Base-by-base conservation (phyloP, 1,140 invertebrate species). In the Leptestheria dahalacensis region DNA sequence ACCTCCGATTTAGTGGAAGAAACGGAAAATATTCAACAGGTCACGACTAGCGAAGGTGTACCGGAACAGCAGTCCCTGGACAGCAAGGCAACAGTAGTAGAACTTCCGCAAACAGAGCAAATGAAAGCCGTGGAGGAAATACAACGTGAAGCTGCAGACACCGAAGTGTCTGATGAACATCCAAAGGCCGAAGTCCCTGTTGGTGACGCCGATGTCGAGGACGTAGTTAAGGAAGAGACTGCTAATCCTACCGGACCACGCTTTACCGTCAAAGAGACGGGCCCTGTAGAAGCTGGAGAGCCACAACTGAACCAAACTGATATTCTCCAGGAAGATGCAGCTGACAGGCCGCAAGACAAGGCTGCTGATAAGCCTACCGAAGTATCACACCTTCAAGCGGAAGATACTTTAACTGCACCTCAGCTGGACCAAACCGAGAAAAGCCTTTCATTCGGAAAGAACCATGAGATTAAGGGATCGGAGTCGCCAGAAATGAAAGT, bases 291-390 rank as follows among this genome's bases (percentile, higher is more conserved):
- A 28, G n/a, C 28, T n/a, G 54, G 11, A 48, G 56, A 64, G 23
- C 54, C 25, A 11, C 20, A 61, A 21, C 57, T 63, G 15, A 64
- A 65, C 15, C 46, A n/a, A n/a, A n/a, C n/a, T n/a, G n/a, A n/a
- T n/a, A n/a, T n/a, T n/a, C n/a, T n/a, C n/a, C n/a, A n/a, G n/a
- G n/a, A n/a, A n/a, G n/a, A n/a, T n/a, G n/a, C n/a, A n/a, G n/a
- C n/a, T n/a, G n/a, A n/a, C n/a, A n/a, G n/a, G n/a, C n/a, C n/a
- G n/a, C n/a, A n/a, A n/a, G n/a, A n/a, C n/a, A n/a, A n/a, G n/a
- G n/a, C n/a, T n/a, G n/a, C n/a, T n/a, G n/a, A n/a, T n/a, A n/a
- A n/a, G n/a, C n/a, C n/a, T n/a, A n/a, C n/a, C n/a, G n/a, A n/a
- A n/a, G n/a, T n/a, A n/a, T n/a, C n/a, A n/a, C n/a, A n/a, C n/a